These are phyloP conservation scores for Tragelaphus oryx DNA, from an alignment of 2,797 vertebrate species.

Conservation along the genomic window DNA sequence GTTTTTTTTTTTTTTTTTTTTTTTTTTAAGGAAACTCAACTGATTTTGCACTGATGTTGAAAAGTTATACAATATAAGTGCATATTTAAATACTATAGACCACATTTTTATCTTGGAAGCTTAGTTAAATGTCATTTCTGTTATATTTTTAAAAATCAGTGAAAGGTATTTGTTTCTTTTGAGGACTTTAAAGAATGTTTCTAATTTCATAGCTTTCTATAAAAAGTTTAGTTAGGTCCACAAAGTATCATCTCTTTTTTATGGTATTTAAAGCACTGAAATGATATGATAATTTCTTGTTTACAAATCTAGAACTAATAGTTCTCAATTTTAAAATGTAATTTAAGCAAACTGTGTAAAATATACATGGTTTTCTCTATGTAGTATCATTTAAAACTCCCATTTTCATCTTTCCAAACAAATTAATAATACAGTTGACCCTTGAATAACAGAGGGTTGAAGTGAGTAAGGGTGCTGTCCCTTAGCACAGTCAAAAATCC, in stretches of 20 bases:
- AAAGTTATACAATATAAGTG: constrained; percentile 17
- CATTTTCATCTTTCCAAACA: constrained; percentile 19
- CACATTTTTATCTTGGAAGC: constrained; percentile 29
- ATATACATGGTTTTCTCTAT: constrained; percentile 26
- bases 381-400: constrained; percentile 21
- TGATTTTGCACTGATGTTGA: constrained; percentile 47
- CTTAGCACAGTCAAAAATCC: background rate
- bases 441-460: background rate
- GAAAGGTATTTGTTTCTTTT: constrained; percentile 45
- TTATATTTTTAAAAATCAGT: constrained; percentile 53
- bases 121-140: constrained; percentile 48
- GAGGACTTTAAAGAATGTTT: constrained; percentile 62
- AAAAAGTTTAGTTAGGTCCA: constrained; percentile 42
- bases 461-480: background rate
- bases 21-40: background rate
- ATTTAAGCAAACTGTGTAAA: constrained; percentile 38
- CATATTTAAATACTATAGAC: constrained; percentile 26
- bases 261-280: constrained; percentile 48
- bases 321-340: constrained; percentile 40
- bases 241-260: constrained; percentile 39
- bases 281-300: constrained; percentile 12
- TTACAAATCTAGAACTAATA: constrained; percentile 40
- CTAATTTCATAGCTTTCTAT: constrained; percentile 56
- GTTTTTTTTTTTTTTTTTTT: background rate
- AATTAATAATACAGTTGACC: background rate